A percentile compares a stretch with the other conserved stretches of the same genome.
Evolutionary conservation across 1,140 invertebrate genomes (phyloP).

Genomic region (Solen grandis): DNA sequence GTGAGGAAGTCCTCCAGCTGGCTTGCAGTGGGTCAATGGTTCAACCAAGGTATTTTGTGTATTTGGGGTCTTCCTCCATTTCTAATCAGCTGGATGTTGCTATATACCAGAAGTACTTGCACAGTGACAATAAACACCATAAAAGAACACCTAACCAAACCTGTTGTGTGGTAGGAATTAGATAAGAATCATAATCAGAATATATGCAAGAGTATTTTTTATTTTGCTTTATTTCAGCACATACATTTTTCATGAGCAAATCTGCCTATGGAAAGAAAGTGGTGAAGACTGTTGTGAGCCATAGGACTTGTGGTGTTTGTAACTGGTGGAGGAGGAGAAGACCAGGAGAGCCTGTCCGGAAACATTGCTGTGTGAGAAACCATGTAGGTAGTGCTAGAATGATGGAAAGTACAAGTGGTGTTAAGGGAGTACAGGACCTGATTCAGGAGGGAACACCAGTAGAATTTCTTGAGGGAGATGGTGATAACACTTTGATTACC

Average conservation of each 20-base stretch:
- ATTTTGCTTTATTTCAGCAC: slow-evolving; percentile 25
- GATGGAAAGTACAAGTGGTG: slow-evolving; percentile 52
- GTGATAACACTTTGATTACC: slow-evolving; percentile 43
- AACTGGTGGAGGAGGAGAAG: slow-evolving; percentile 39
- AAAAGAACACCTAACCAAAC: no score
- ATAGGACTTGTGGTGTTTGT: slow-evolving; percentile 45
- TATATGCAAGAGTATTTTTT: no score
- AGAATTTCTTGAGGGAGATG: slow-evolving; percentile 52
- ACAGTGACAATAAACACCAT: no score
- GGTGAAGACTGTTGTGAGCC: slow-evolving; percentile 42
- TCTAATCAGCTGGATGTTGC: no score
- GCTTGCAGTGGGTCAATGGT: no score
- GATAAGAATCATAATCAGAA: no score
- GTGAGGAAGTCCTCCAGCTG: no score
- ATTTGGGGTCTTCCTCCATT: no score
- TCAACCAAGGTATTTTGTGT: no score
- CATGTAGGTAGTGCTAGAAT: slow-evolving; percentile 39
- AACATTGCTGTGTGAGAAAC: slow-evolving; percentile 21
- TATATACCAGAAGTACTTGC: no score
- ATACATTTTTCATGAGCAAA: slow-evolving; percentile 49
- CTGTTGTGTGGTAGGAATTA: no score
- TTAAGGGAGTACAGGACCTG: slow-evolving; percentile 27
- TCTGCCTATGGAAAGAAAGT: slow-evolving; percentile 50
- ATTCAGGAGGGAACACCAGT: slow-evolving; percentile 35
- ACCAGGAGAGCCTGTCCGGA: slow-evolving; percentile 7